Evolutionary conservation across 2,113 vertebrate species (phyloP), one percentile per base, ranked within the genome.

Genomic region (Nannospalax galili): DNA sequence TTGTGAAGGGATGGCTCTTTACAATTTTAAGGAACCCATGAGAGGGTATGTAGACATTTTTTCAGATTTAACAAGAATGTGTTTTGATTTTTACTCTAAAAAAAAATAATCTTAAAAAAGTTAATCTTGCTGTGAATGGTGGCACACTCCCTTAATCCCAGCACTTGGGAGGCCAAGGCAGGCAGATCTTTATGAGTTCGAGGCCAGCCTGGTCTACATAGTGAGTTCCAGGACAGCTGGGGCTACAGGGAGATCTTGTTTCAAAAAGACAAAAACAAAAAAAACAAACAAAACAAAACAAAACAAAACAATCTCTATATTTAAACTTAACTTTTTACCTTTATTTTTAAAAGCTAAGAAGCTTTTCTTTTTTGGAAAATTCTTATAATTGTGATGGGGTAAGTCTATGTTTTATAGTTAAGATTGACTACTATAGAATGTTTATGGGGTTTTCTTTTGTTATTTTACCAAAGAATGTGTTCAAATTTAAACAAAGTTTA

Each of bases 311-410:
- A 15, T 62, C 60, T 62, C 48, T 62, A 78, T 40, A 0, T 77
- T 70, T 9, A n/a, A 20, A 91, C 37, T 70, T 85, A 81, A 17
- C 67, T 1, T 48, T 80, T 65, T 79, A 81, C 37, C 48, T 5
- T 91, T 91, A 32, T 62, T 75, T 78, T 74, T 85, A 52, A 94
- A 78, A 40, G 37, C 24, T 52, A 65, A 88, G 77, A 84, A 40
- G 1, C 3, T 69, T 24, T 52, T 72, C 48, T 14, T 84, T 10
- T 42, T 65, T 58, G 48, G n/a, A 15, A 1, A 58, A 2, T 20
- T 32, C 62, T 88, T 70, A 19, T 32, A 92, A 77, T 75, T 88
- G 12, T 70, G 40, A 84, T 48, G 62, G 37, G n/a, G 32, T 7
- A 84, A 11, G 28, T 40, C 7, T 62, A 82, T 52, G 48, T 6